These are phyloP conservation scores for Huso huso DNA, from an alignment of 2,797 vertebrate genomes.

Conservation along the genomic window DNA sequence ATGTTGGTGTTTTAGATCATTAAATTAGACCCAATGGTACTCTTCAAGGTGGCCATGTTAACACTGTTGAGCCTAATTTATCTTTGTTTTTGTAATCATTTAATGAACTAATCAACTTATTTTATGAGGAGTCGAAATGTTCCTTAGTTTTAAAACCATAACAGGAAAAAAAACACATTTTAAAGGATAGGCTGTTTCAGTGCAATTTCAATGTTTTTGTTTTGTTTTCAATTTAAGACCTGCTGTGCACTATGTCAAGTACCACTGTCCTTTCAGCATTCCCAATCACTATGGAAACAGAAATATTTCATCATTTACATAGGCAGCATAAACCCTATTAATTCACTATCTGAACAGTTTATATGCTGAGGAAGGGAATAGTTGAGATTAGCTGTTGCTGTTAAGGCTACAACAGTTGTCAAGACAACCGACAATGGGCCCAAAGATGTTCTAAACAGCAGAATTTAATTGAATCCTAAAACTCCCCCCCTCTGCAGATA, in stretches of 20 bases:
- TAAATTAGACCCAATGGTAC: too few species aligned
- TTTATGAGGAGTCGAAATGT: too few species aligned
- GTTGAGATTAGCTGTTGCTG: slow-evolving; percentile 49
- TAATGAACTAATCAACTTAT: too few species aligned
- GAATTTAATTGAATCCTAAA: slow-evolving; percentile 61
- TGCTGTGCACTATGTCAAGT: slow-evolving; percentile 64
- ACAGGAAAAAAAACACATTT: too few species aligned
- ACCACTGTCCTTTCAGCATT: slow-evolving; percentile 58
- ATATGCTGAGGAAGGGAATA: slow-evolving; percentile 47
- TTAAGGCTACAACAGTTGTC: slow-evolving; percentile 60
- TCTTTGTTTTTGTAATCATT: too few species aligned
- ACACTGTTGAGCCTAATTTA: too few species aligned
- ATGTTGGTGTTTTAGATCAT: too few species aligned
- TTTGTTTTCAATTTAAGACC: slow-evolving; percentile 58
- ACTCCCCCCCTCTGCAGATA: slow-evolving; percentile 25
- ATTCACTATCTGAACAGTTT: slow-evolving; percentile 54
- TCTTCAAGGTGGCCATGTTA: too few species aligned
- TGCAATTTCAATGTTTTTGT: not conserved
- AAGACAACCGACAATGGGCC: slow-evolving; percentile 61
- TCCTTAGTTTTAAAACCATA: too few species aligned
- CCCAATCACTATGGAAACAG: slow-evolving; percentile 67
- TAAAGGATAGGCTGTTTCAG: too few species aligned
- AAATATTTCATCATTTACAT: slow-evolving; percentile 67
- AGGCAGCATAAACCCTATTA: slow-evolving; percentile 59
- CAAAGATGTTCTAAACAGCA: slow-evolving; percentile 55